Conservation (phyloP, 2,888 invertebrate species). For the Callyntrura guangdongensis region DNA sequence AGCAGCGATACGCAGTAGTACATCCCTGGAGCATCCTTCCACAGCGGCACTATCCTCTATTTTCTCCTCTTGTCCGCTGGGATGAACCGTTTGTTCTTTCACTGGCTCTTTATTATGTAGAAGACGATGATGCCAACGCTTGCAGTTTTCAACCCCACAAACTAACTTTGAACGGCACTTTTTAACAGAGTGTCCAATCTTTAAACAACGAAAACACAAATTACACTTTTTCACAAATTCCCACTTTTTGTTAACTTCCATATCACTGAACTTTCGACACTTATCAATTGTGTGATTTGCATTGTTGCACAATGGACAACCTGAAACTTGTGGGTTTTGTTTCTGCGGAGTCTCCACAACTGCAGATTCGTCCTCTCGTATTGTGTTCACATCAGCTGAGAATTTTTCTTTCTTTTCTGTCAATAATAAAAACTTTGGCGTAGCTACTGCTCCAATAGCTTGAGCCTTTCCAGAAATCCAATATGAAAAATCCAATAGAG, state of each 20-base stretch:
- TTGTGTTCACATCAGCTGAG: neutral
- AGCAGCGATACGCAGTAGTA: neutral
- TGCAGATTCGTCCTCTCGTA: neutral
- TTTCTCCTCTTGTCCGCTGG: neutral
- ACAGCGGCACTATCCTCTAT: neutral
- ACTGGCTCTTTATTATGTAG: too few relatives aligned
- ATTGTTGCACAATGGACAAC: neutral
- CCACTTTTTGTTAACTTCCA: neutral
- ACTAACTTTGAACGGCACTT: neutral
- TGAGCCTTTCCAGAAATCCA: neutral
- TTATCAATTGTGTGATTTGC: neutral
- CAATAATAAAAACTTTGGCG: neutral
- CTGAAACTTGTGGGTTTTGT: too few relatives aligned
- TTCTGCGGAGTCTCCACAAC: neutral
- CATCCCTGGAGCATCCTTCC: too few relatives aligned
- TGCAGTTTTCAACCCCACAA: constrained; percentile 36
- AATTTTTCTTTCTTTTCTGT: neutral
- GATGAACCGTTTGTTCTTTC: too few relatives aligned
- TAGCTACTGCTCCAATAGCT: neutral
- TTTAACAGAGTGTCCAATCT: neutral
- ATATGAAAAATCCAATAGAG: neutral
- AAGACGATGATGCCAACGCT: constrained; percentile 4
- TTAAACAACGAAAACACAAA: constrained; percentile 53
- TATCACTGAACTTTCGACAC: neutral
- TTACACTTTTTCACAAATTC: neutral